Conservation (phyloP, 23 tunicate genomes). For the Trididemnum nubilum region DNA sequence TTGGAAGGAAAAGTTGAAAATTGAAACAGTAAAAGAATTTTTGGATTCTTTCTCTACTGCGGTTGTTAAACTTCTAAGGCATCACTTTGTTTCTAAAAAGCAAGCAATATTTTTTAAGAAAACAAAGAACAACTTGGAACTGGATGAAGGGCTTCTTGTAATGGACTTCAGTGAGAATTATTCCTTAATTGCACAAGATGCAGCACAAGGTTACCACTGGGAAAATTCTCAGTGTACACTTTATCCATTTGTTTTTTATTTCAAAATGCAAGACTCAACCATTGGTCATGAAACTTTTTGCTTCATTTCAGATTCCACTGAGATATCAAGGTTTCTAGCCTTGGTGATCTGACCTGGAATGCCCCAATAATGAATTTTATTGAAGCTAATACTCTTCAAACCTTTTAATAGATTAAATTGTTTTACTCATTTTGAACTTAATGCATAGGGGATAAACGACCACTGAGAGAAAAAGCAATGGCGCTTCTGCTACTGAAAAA, state of each 20-base stretch:
- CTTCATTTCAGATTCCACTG: slow-evolving; percentile 12
- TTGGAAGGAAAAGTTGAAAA: not conserved
- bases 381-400: too few species aligned
- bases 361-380: too few species aligned
- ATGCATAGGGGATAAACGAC: too few species aligned
- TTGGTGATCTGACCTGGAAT: too few species aligned
- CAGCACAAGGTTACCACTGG: not conserved
- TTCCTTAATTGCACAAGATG: slow-evolving; percentile 8
- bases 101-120: not conserved
- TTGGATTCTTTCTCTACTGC: not conserved
- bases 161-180: not conserved
- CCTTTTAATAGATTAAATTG: too few species aligned
- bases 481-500: too few species aligned
- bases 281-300: slow-evolving; percentile 3
- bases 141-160: not conserved
- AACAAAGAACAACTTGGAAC: not conserved
- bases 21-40: not conserved
- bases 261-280: not conserved
- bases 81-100: slow-evolving; percentile 9
- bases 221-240: slow-evolving; percentile 12
- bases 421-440: too few species aligned
- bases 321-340: not conserved
- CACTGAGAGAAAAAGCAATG: too few species aligned
- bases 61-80: not conserved
- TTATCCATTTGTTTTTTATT: slow-evolving; percentile 12